Base-by-base conservation (phyloP, 2,888 invertebrate species). In the Pyrgus malvae region DNA sequence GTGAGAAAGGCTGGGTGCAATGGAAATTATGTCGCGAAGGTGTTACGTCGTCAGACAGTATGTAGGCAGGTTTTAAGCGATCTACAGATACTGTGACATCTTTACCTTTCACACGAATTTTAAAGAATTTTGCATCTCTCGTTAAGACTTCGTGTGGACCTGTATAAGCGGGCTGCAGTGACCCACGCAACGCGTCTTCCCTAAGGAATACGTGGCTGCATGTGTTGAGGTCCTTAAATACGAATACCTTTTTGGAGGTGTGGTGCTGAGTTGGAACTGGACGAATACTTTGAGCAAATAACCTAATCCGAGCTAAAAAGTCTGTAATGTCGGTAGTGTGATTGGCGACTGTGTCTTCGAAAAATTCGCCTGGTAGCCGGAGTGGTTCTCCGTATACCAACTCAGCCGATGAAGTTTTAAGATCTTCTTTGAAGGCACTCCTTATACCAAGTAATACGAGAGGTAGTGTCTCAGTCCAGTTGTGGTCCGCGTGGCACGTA, bases 101-200 rank as follows among this genome's bases (percentile, higher is more conserved):
- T 17, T 62, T 66, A 29, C 61, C 62, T n/a, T 61, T 61, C 0
- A 62, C 11, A 1, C 35, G 5, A 2, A 70, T 48, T 25, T 59
- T 67, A 27, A 63, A 65, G 2, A 48, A 27, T 49, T 68, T 70
- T 2, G 49, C 62, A 0, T 55, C 54, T 45, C 65, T 50, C 17
- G 50, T 40, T 1, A 69, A 1, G 0, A 69, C 66, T 29, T 59
- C 31, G 21, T 70, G 54, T 4, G 70, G 72, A 1, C 69, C 69
- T 0, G 67, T 53, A 38, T 69, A 70, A 0, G 69, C 58, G 0
- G 70, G 65, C 33, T 67, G 57, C 0, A 70, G 45, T 1, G 67
- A 23, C 2, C 64, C 62, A 33, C 62, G 62, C 14, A 56, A 4
- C 0, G 61, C 50, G 25, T 69, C 66, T 23, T 69, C 66, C 0